These are phyloP conservation scores for Carapus acus DNA, from an alignment of 2,797 vertebrate genomes.

Conservation along the genomic window DNA sequence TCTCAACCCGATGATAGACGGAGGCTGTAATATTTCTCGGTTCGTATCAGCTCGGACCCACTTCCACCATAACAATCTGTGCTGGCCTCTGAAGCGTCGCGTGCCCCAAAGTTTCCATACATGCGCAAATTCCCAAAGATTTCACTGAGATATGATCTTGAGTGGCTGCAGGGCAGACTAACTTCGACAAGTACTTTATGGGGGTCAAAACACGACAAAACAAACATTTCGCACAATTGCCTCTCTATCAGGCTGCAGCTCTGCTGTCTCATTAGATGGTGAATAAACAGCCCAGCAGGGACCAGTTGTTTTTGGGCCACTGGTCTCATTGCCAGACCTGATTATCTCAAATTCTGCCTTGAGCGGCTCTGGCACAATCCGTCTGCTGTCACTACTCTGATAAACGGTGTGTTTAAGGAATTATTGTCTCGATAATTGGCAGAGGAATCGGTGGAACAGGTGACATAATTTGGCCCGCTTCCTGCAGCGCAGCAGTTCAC, in stretches of 20 bases:
- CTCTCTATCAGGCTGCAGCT: conserved; percentile 48
- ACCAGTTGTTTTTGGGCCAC: conserved; percentile 46
- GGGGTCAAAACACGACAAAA: conserved; percentile 51
- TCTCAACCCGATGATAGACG: conserved; percentile 65
- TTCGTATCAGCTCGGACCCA: conserved; percentile 12
- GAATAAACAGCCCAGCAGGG: conserved; percentile 18
- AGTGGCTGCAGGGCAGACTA: conserved; percentile 43
- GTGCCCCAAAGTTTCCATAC: conserved; percentile 9
- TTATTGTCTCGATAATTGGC: conserved; percentile 39
- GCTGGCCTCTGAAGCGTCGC: conserved; percentile 10
- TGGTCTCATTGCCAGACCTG: conserved; percentile 57
- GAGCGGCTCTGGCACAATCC: conserved; percentile 36
- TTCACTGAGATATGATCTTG: conserved; percentile 52
- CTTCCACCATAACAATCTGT: conserved; percentile 13
- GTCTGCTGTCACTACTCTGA: conserved; percentile 36
- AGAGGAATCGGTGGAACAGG: conserved; percentile 29
- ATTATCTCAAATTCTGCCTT: conserved; percentile 60
- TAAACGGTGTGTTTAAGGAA: conserved; percentile 33
- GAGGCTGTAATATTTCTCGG: conserved; percentile 31
- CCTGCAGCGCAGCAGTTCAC: conserved; percentile 23
- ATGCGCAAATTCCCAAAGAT: conserved; percentile 33
- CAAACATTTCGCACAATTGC: conserved; percentile 64
- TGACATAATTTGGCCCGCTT: conserved; percentile 37
- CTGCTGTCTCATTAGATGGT: conserved; percentile 64
- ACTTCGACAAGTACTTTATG: conserved; percentile 55